These are phyloP conservation scores for Platalea minor DNA, from an alignment of 2,797 vertebrate genomes.

Conservation along the genomic window DNA sequence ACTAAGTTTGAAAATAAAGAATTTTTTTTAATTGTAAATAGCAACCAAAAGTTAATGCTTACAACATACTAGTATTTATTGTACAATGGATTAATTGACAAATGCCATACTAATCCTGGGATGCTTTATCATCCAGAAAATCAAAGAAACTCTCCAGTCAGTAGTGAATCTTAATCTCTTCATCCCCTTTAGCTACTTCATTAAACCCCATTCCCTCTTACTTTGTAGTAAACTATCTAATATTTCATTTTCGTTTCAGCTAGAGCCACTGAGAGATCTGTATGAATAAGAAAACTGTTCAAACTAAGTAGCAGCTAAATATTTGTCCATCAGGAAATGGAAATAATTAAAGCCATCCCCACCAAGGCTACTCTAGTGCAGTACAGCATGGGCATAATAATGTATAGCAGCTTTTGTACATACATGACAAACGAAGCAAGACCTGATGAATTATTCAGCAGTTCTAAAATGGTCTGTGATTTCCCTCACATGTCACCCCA, in stretches of 20 bases:
- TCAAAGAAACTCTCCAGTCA: neutral
- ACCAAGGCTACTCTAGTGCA: neutral
- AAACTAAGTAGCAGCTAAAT: neutral
- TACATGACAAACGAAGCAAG: constrained; percentile 43
- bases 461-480: constrained; percentile 19
- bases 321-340: neutral
- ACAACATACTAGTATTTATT: neutral
- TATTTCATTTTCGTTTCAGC: neutral
- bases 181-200: neutral
- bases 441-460: constrained; percentile 35
- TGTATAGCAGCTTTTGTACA: constrained; percentile 27
- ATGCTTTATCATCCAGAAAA: neutral
- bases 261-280: neutral
- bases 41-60: neutral
- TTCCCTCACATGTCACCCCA: constrained; percentile 41
- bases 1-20: neutral
- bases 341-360: constrained; percentile 26
- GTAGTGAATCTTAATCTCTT: neutral
- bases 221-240: neutral
- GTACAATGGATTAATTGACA: neutral
- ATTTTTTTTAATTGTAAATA: neutral
- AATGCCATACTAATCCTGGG: neutral
- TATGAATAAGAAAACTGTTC: constrained; percentile 3
- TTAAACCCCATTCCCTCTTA: neutral
- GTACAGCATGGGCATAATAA: neutral